phyloP scores from a whole-genome alignment of 2,888 invertebrate species.

The Dorcus hopei region DNA sequence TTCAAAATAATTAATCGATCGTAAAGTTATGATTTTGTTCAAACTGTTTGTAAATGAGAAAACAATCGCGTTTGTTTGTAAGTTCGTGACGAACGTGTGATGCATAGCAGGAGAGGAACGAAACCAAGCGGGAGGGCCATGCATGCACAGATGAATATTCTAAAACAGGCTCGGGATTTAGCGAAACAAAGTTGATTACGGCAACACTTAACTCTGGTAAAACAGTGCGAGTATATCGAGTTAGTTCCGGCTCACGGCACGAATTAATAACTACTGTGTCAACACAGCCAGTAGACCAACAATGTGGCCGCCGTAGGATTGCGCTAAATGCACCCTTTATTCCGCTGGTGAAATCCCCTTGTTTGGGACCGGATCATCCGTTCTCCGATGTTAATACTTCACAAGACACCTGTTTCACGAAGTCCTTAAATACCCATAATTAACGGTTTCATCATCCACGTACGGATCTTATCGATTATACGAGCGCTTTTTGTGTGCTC shows the following conservation, averaged over 20 bases:
- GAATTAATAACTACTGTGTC: constrained; percentile 35
- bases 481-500: too few relatives aligned
- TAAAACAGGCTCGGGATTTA: constrained; percentile 8
- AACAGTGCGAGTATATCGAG: constrained; percentile 31
- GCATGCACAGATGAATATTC: constrained; percentile 1
- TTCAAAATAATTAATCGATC: too few relatives aligned
- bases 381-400: constrained; percentile 24
- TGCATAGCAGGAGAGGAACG: too few relatives aligned
- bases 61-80: too few relatives aligned
- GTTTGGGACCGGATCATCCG: constrained; percentile 22
- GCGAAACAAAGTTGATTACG: constrained; percentile 33
- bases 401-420: constrained; percentile 26
- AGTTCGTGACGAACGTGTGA: too few relatives aligned
- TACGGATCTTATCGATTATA: not conserved
- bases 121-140: too few relatives aligned
- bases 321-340: not conserved
- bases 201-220: constrained; percentile 33
- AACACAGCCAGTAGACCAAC: constrained; percentile 19
- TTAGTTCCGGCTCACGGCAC: constrained; percentile 29
- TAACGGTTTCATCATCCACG: not conserved
- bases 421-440: constrained; percentile 7
- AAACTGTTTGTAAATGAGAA: too few relatives aligned
- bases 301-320: constrained; percentile 5
- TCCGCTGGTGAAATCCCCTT: constrained; percentile 7
- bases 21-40: too few relatives aligned